These are phyloP conservation scores for Polypedilum pembai DNA, from an alignment of 1,140 invertebrate species.

Conservation along the genomic window DNA sequence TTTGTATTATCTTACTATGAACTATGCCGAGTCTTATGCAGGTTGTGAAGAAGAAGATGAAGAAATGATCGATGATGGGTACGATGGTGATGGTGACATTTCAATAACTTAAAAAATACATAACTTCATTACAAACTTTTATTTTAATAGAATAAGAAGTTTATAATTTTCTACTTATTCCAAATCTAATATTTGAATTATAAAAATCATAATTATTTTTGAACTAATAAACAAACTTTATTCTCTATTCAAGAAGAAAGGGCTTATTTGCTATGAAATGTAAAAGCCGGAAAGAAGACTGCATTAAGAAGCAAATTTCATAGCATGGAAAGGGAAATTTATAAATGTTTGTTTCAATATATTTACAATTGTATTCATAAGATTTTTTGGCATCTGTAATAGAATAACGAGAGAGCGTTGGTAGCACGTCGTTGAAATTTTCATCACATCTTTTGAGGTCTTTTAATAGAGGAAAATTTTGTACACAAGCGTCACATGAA, in stretches of 20 bases:
- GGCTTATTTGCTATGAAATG: neutral
- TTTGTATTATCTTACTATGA: neutral
- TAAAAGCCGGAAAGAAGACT: neutral
- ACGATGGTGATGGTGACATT: neutral
- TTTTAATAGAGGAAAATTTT: neutral
- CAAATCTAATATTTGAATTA: neutral
- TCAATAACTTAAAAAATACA: neutral
- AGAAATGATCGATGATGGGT: too few relatives aligned
- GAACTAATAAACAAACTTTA: neutral
- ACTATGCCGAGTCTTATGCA: neutral
- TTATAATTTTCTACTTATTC: neutral
- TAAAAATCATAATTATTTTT: neutral
- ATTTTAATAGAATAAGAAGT: neutral
- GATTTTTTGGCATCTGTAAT: neutral
- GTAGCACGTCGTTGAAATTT: neutral
- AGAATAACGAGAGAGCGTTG: neutral
- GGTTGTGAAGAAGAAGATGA: too few relatives aligned
- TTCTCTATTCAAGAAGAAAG: neutral
- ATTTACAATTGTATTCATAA: neutral
- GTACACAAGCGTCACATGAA: neutral
- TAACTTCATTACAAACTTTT: neutral
- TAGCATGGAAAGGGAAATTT: neutral
- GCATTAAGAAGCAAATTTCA: neutral
- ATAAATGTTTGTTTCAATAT: slow-evolving; percentile 1
- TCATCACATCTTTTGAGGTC: neutral